Percentiles rank a stretch among this genome's conserved stretches.
Conservation (phyloP, 2,797 vertebrate species). For the Phyllotis vaccarum region DNA sequence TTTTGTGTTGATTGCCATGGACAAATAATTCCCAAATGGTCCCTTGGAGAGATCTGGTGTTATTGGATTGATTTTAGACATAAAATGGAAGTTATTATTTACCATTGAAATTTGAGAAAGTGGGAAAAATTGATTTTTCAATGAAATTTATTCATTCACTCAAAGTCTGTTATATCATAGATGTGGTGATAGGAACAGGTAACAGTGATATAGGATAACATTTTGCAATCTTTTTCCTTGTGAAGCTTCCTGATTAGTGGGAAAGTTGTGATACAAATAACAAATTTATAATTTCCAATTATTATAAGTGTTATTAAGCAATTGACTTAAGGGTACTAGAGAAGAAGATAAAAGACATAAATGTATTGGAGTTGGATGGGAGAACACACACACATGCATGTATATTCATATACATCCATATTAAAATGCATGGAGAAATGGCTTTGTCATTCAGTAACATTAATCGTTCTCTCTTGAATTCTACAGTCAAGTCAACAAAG, state of each 20-base stretch:
- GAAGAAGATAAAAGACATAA: not conserved
- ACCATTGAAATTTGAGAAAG: not conserved
- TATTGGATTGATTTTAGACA: constrained; percentile 5
- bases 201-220: not conserved
- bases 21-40: constrained; percentile 1
- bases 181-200: not conserved
- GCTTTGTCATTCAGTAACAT: not conserved
- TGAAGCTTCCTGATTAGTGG: not conserved
- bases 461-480: not conserved
- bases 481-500: not conserved
- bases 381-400: not conserved
- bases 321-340: not conserved
- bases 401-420: not conserved
- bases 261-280: not conserved
- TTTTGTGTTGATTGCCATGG: constrained; percentile 17
- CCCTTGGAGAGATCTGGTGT: not conserved
- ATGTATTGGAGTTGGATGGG: not conserved
- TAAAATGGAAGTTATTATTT: constrained; percentile 54
- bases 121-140: not conserved
- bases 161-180: not conserved
- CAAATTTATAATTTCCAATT: constrained; percentile 34
- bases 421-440: constrained; percentile 31
- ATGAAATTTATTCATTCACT: constrained; percentile 12
- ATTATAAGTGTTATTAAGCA: constrained; percentile 26
- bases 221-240: not conserved